These are phyloP conservation scores for Akabosia matsudoensis DNA, from an alignment of 1,140 invertebrate species.

Conservation along the genomic window DNA sequence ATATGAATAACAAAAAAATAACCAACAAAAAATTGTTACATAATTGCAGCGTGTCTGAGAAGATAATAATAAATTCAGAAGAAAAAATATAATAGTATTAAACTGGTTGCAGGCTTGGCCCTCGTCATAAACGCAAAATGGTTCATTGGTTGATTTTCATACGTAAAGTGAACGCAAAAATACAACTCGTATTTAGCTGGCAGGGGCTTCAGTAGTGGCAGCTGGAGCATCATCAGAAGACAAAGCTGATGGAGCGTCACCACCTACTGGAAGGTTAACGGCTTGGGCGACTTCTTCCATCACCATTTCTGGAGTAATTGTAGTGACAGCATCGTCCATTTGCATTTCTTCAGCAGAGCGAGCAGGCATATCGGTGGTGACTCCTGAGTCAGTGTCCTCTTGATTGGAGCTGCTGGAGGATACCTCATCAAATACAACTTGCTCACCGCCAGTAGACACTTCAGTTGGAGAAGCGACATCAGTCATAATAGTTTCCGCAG, in stretches of 20 bases:
- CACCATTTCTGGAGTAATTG: neutral
- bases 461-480: neutral
- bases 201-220: neutral
- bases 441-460: neutral
- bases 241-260: too few species aligned
- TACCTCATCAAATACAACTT: constrained; percentile 9
- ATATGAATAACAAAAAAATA: neutral
- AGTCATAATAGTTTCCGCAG: neutral
- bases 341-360: neutral
- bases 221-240: neutral
- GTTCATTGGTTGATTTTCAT: neutral
- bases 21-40: neutral
- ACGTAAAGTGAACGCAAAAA: neutral
- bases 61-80: too few species aligned
- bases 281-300: neutral
- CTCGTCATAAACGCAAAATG: too few species aligned
- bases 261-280: neutral
- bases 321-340: neutral
- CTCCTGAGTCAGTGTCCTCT: neutral
- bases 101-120: too few species aligned
- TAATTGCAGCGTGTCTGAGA: neutral
- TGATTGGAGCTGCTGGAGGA: neutral
- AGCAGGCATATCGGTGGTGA: neutral
- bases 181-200: neutral
- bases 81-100: too few species aligned